Conservation (phyloP, 1,140 invertebrate genomes). For the Aradophagus sp. region DNA sequence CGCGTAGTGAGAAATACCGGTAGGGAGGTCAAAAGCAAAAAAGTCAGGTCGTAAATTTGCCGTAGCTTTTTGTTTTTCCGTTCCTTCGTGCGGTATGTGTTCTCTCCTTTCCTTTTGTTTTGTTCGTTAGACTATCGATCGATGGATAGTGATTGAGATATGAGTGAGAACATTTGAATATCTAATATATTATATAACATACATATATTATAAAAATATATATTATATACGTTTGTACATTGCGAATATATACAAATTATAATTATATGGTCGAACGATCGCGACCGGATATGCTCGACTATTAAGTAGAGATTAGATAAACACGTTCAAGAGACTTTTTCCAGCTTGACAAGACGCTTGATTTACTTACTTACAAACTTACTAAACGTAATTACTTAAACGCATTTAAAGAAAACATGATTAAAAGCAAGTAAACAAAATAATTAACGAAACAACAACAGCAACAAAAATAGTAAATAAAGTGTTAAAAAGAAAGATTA, state of each 20-base stretch:
- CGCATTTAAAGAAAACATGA: slow-evolving; percentile 8
- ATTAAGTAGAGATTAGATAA: slow-evolving; percentile 46
- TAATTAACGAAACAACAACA: slow-evolving; percentile 12
- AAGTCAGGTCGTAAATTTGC: slow-evolving; percentile 14
- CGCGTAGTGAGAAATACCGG: slow-evolving; percentile 25
- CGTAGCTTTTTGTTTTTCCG: slow-evolving; percentile 38
- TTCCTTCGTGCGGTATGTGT: slow-evolving; percentile 37
- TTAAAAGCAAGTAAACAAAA: slow-evolving; percentile 7
- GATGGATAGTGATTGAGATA: slow-evolving; percentile 69
- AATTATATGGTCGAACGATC: slow-evolving; percentile 58
- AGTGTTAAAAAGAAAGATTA: no score
- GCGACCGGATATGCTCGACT: slow-evolving; percentile 50
- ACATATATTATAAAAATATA: slow-evolving; percentile 60
- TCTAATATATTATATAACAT: slow-evolving; percentile 67
- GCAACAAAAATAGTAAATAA: slow-evolving; percentile 1
- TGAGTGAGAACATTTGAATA: slow-evolving; percentile 70
- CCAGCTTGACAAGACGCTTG: slow-evolving; percentile 54
- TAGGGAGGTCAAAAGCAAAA: slow-evolving; percentile 10
- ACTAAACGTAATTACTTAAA: slow-evolving; percentile 65
- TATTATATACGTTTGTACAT: slow-evolving; percentile 66
- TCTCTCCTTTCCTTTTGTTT: slow-evolving; percentile 37
- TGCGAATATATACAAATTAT: slow-evolving; percentile 62
- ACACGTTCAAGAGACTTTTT: slow-evolving; percentile 47
- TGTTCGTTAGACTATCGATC: slow-evolving; percentile 59
- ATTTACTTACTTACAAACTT: slow-evolving; percentile 64